These are phyloP conservation scores for Dicerorhinus sumatrensis DNA, from an alignment of 2,113 vertebrate species.

Conservation along the genomic window DNA sequence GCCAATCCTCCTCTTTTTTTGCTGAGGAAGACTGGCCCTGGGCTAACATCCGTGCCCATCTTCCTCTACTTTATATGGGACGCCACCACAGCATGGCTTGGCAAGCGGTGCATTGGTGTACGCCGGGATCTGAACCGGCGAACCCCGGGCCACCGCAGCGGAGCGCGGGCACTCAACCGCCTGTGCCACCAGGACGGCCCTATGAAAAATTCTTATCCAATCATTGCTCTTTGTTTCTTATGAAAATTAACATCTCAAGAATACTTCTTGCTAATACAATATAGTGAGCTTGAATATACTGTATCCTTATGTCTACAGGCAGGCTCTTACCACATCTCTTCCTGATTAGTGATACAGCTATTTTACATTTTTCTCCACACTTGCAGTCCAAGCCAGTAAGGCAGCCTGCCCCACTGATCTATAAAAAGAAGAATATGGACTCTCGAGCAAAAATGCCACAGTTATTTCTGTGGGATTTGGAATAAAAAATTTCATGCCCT, in stretches of 20 bases:
- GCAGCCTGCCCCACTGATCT: conserved; percentile 24
- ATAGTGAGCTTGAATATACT: conserved; percentile 43
- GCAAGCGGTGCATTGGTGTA: too few species aligned
- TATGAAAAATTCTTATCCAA: neutral
- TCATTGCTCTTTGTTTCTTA: neutral
- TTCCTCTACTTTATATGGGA: too few species aligned
- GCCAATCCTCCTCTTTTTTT: too few species aligned
- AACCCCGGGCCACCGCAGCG: too few species aligned
- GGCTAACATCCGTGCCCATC: too few species aligned
- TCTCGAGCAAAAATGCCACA: conserved; percentile 20
- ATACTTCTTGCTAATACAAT: conserved; percentile 55
- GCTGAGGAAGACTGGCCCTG: too few species aligned
- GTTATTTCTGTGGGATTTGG: conserved; percentile 62
- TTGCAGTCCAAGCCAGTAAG: conserved; percentile 57
- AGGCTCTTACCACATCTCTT: conserved; percentile 41
- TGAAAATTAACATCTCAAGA: conserved; percentile 60
- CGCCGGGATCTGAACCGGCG: too few species aligned
- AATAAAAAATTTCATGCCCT: conserved; percentile 73
- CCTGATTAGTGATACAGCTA: conserved; percentile 63
- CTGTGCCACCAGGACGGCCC: too few species aligned
- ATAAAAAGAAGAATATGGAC: conserved; percentile 54
- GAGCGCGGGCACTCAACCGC: too few species aligned
- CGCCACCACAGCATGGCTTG: too few species aligned
- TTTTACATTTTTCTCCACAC: conserved; percentile 56
- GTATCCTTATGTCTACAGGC: conserved; percentile 55